Conservation (phyloP, 37 sponge, comb jelly and placozoan genomes). For the Spongia lamella region DNA sequence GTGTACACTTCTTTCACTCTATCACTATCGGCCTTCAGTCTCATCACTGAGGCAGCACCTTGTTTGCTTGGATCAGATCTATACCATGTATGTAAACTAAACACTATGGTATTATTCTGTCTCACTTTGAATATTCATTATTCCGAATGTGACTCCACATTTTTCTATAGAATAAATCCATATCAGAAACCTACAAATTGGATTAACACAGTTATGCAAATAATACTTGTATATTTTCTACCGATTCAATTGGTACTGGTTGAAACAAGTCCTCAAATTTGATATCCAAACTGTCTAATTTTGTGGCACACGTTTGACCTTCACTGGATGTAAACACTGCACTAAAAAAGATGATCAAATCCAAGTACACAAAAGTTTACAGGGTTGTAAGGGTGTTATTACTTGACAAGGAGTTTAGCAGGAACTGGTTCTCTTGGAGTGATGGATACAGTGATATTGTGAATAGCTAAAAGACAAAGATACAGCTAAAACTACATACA, state of each 20-base stretch:
- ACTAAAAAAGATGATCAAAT: constrained; percentile 7
- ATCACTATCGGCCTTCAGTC: neutral
- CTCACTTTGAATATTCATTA: constrained; percentile 2
- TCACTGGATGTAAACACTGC: constrained; percentile 58
- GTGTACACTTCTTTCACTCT: neutral
- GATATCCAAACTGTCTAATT: constrained; percentile 19
- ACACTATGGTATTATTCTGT: neutral
- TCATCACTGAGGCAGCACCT: constrained; percentile 24
- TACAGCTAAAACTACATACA: neutral
- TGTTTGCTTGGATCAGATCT: neutral
- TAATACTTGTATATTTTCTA: too few relatives aligned
- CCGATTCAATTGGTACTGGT: constrained; percentile 1
- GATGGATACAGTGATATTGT: constrained; percentile 15
- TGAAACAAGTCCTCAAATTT: constrained; percentile 59
- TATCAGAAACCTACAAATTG: neutral
- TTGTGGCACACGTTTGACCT: constrained; percentile 41
- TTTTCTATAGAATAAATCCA: neutral
- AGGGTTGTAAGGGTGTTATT: too few relatives aligned
- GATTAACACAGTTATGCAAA: too few relatives aligned
- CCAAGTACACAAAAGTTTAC: neutral
- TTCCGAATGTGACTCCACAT: constrained; percentile 10
- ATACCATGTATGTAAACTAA: neutral
- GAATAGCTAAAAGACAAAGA: constrained; percentile 5
- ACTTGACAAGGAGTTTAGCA: neutral
- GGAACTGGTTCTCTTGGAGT: constrained; percentile 59